Percentiles rank a stretch among this genome's conserved stretches.
These are phyloP conservation scores for Apotomis capreana DNA, from an alignment of 2,888 invertebrate species.

Conservation along the genomic window DNA sequence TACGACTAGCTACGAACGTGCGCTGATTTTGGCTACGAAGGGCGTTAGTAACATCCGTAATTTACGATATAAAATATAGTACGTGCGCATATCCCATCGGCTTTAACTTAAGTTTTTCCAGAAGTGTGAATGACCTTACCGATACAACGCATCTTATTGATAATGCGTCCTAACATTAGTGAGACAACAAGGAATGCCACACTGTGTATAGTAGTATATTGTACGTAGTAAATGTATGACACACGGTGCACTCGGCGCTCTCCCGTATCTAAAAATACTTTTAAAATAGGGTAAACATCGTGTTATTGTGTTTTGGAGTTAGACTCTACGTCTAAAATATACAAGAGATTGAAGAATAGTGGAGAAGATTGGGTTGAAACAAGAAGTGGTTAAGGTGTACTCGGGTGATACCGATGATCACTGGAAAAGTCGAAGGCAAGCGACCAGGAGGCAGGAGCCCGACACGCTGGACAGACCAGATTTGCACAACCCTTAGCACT, in stretches of 20 bases:
- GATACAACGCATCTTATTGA: neutral
- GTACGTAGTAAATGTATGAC: neutral
- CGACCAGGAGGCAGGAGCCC: too few relatives aligned
- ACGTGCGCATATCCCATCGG: too few relatives aligned
- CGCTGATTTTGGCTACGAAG: too few relatives aligned
- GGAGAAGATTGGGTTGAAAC: too few relatives aligned
- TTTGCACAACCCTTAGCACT: too few relatives aligned
- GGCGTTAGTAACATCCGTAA: too few relatives aligned
- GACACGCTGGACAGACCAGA: too few relatives aligned
- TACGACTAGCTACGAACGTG: too few relatives aligned
- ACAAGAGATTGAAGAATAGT: neutral
- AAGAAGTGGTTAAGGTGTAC: too few relatives aligned
- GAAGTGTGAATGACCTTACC: neutral
- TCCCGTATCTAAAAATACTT: conserved; percentile 10
- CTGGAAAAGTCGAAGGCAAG: too few relatives aligned
- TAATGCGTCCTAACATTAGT: conserved; percentile 5
- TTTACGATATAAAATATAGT: neutral
- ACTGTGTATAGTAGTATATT: neutral
- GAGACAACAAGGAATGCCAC: neutral
- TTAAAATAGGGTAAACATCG: neutral
- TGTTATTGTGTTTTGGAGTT: neutral
- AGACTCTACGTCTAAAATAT: neutral
- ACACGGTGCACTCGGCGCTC: conserved; percentile 13
- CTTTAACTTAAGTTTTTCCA: neutral
- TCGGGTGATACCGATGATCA: too few relatives aligned